A percentile compares a stretch with the other conserved stretches of the same genome.
Evolutionary conservation across 2,888 invertebrate genomes (phyloP).

Genomic region (Adela reaumurella): DNA sequence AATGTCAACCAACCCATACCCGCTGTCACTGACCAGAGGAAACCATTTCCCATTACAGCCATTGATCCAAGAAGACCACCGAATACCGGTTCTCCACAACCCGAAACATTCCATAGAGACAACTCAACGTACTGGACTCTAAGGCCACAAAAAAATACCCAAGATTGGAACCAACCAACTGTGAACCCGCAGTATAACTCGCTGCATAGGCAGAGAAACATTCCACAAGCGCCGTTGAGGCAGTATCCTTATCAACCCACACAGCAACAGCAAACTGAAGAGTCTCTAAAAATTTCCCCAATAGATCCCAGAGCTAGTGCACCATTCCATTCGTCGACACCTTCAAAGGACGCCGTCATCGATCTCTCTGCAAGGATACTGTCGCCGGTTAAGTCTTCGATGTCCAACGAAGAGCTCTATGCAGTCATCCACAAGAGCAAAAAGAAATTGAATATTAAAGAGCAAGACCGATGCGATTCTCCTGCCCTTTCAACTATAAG

Average conservation of each 20-base stretch:
- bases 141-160: slow-evolving; percentile 37
- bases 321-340: slow-evolving; percentile 66
- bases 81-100: slow-evolving; percentile 21
- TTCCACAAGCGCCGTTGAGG: slow-evolving; percentile 6
- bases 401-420: slow-evolving; percentile 76
- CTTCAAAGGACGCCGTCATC: slow-evolving; percentile 51
- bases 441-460: slow-evolving; percentile 66
- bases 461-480: slow-evolving; percentile 48
- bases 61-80: too few relatives aligned
- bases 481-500: slow-evolving; percentile 42
- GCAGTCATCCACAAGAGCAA: slow-evolving; percentile 76
- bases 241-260: too few relatives aligned
- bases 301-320: slow-evolving; percentile 61
- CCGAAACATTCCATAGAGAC: slow-evolving; percentile 19
- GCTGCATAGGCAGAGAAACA: slow-evolving; percentile 5
- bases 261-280: slow-evolving; percentile 21
- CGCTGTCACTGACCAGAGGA: not conserved
- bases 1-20: not conserved
- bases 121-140: slow-evolving; percentile 59
- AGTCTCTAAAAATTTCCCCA: slow-evolving; percentile 61
- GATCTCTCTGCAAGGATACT: slow-evolving; percentile 51
- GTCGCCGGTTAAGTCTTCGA: slow-evolving; percentile 67
- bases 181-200: not conserved
- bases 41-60: too few relatives aligned
- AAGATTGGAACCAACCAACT: slow-evolving; percentile 17